A percentile compares a stretch with the other conserved stretches of the same genome.
Evolutionary conservation across 1,140 invertebrate genomes (phyloP).

Genomic region (Matsumurasca onukii): DNA sequence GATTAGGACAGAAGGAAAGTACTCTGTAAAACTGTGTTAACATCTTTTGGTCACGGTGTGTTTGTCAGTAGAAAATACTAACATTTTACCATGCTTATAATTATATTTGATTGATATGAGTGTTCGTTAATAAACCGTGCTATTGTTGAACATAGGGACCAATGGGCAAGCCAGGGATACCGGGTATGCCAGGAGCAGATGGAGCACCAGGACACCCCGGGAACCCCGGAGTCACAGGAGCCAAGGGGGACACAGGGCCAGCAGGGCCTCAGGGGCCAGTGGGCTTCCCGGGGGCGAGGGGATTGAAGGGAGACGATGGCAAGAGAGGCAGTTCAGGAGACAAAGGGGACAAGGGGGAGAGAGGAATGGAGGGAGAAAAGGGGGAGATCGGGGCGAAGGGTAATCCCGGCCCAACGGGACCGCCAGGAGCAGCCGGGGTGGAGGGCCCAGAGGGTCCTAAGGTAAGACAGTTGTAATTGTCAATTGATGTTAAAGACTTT

Average conservation of each 20-base stretch:
- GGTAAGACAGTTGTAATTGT: slow-evolving; percentile 47
- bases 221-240: slow-evolving; percentile 64
- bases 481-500: slow-evolving; percentile 33
- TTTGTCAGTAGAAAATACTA: too few species aligned
- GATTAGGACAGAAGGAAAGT: too few species aligned
- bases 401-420: slow-evolving; percentile 67
- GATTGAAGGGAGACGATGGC: slow-evolving; percentile 76
- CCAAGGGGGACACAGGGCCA: slow-evolving; percentile 65
- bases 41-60: too few species aligned
- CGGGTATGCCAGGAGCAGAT: slow-evolving; percentile 70
- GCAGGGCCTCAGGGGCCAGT: slow-evolving; percentile 67
- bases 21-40: too few species aligned
- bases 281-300: slow-evolving; percentile 73
- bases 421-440: slow-evolving; percentile 63
- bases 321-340: slow-evolving; percentile 65
- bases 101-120: slow-evolving; percentile 22
- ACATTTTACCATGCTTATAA: slow-evolving; percentile 28
- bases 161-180: slow-evolving; percentile 70
- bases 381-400: slow-evolving; percentile 75
- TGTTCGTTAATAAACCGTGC: too few species aligned
- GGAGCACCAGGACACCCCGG: slow-evolving; percentile 71
- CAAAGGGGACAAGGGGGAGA: slow-evolving; percentile 65
- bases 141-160: too few species aligned
- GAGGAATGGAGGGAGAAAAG: slow-evolving; percentile 73
- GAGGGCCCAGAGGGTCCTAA: slow-evolving; percentile 86